Evolutionary conservation across 2,888 invertebrate species (phyloP).

Genomic region (Abrostola tripartita): DNA sequence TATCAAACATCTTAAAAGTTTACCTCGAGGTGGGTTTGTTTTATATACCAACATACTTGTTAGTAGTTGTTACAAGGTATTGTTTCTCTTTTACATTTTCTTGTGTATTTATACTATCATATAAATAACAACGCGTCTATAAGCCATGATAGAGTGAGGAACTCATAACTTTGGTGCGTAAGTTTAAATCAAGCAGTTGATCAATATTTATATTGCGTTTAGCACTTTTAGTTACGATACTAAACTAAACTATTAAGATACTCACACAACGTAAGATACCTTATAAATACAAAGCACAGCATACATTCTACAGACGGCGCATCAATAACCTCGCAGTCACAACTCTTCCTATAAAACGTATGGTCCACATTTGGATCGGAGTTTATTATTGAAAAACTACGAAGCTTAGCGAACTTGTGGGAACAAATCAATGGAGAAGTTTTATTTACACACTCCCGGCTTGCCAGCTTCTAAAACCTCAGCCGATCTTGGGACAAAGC

Average conservation of each 20-base stretch:
- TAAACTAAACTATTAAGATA: too few relatives aligned
- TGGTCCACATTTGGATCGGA: slow-evolving; percentile 23
- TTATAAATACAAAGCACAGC: too few relatives aligned
- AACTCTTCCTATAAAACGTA: slow-evolving; percentile 12
- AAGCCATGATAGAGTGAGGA: too few relatives aligned
- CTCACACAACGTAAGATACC: too few relatives aligned
- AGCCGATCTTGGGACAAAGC: slow-evolving; percentile 29
- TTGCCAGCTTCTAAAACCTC: slow-evolving; percentile 18
- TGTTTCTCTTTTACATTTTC: neutral
- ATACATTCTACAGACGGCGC: too few relatives aligned
- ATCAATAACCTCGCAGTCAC: neutral
- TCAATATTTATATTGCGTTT: too few relatives aligned
- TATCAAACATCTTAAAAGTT: slow-evolving; percentile 4
- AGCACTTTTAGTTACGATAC: too few relatives aligned
- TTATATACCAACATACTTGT: neutral
- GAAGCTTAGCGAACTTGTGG: slow-evolving; percentile 11
- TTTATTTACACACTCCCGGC: slow-evolving; percentile 21
- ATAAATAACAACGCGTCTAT: too few relatives aligned
- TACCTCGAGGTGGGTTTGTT: neutral
- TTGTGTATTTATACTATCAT: neutral
- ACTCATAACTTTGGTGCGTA: too few relatives aligned
- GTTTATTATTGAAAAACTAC: slow-evolving; percentile 29
- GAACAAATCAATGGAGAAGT: slow-evolving; percentile 34
- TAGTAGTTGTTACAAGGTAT: neutral
- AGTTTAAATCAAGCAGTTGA: too few relatives aligned